phyloP scores from a whole-genome alignment of 2,113 vertebrate species.

The Paracanthobrama guichenoti region DNA sequence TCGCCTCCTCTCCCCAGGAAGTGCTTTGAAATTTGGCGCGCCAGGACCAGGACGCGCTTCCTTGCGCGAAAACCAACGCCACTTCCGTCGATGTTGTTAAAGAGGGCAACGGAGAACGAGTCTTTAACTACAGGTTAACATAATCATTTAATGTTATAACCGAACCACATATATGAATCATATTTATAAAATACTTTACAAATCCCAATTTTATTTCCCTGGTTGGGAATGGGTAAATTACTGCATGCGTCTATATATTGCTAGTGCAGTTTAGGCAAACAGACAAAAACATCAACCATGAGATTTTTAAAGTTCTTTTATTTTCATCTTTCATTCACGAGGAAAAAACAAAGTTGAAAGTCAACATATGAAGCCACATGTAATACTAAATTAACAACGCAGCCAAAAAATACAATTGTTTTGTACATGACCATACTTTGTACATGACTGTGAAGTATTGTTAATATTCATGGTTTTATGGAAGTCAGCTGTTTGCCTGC shows the following conservation, averaged over 20 bases:
- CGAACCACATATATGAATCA: neutral
- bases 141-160: neutral
- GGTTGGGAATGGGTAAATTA: neutral
- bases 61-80: conserved; percentile 60
- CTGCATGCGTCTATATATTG: neutral
- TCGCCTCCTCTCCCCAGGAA: conserved; percentile 68
- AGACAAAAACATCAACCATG: neutral
- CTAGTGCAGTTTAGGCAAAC: neutral
- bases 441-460: conserved; percentile 55
- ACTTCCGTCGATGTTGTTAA: conserved; percentile 62
- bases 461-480: conserved; percentile 50
- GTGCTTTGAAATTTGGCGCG: conserved; percentile 87
- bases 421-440: conserved; percentile 43
- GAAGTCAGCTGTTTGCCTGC: neutral
- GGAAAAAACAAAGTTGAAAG: neutral
- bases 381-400: conserved; percentile 41
- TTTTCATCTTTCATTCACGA: conserved; percentile 63
- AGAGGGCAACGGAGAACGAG: neutral
- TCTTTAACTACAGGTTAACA: neutral
- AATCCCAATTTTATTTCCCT: too few species aligned
- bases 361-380: neutral
- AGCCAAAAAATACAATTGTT: conserved; percentile 53
- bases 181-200: too few species aligned
- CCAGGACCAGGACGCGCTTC: conserved; percentile 65
- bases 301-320: conserved; percentile 57